Evolutionary conservation across 2,113 vertebrate species (phyloP).

Genomic region (Pelvicachromis taeniatus): DNA sequence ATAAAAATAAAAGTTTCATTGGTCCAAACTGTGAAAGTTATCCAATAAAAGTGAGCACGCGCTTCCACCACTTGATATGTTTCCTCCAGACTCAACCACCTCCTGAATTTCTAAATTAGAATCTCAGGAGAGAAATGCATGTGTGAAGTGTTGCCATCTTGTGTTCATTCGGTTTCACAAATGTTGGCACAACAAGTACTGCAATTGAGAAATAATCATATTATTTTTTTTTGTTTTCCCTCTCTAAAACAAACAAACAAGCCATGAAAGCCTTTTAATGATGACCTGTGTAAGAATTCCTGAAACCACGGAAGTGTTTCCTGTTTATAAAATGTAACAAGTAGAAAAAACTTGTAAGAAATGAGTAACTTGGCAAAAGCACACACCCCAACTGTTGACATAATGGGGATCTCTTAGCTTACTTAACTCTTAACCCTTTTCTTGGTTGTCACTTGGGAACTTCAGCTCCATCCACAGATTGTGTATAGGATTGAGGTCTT

Average conservation of each 20-base stretch:
- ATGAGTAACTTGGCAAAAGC: neutral
- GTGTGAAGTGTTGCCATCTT: constrained; percentile 24
- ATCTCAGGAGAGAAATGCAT: constrained; percentile 3
- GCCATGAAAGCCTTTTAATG: neutral
- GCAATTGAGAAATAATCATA: neutral
- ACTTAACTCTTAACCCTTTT: neutral
- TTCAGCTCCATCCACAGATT: neutral
- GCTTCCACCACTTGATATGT: neutral
- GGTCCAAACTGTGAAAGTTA: constrained; percentile 34
- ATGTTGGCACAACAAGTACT: neutral
- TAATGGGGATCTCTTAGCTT: neutral
- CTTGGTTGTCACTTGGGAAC: neutral
- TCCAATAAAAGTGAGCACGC: constrained; percentile 52
- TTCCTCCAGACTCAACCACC: neutral
- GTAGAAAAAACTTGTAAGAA: neutral
- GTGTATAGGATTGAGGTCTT: neutral
- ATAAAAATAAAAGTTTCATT: constrained; percentile 39
- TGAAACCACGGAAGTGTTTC: neutral
- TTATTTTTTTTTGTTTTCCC: neutral
- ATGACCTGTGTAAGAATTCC: neutral
- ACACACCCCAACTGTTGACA: neutral
- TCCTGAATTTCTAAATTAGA: constrained; percentile 18
- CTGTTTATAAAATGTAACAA: neutral
- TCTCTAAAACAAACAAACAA: neutral
- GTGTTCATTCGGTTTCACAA: constrained; percentile 29